phyloP scores from a whole-genome alignment of 2,888 invertebrate species.

The Acleris laterana region DNA sequence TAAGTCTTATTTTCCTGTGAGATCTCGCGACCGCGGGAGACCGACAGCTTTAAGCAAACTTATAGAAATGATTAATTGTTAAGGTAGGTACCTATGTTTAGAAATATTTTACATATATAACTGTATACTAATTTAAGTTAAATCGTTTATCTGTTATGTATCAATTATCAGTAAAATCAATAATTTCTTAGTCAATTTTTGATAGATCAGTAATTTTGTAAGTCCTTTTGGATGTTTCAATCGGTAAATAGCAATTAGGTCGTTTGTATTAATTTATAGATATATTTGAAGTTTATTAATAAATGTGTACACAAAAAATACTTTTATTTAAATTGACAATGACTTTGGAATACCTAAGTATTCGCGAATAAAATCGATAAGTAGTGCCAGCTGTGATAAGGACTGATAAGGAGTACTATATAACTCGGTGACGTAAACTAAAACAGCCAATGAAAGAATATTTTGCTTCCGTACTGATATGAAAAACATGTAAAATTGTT shows the following conservation, averaged over 20 bases:
- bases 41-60: conserved; percentile 69
- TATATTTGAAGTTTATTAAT: conserved; percentile 54
- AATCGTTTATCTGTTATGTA: conserved; percentile 27
- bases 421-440: neutral
- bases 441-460: too few relatives aligned
- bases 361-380: conserved; percentile 1
- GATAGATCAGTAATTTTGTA: conserved; percentile 26
- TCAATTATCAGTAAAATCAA: conserved; percentile 25
- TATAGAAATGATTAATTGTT: conserved; percentile 53
- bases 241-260: conserved; percentile 34
- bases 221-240: conserved; percentile 34
- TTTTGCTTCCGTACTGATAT: too few relatives aligned
- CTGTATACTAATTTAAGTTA: conserved; percentile 40
- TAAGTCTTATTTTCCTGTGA: conserved; percentile 9
- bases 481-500: too few relatives aligned
- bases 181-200: conserved; percentile 15
- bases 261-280: conserved; percentile 56
- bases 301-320: conserved; percentile 47
- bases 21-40: conserved; percentile 46
- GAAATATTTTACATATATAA: conserved; percentile 50
- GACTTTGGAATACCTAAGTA: neutral
- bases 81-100: conserved; percentile 56
- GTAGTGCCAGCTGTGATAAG: neutral
- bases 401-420: neutral
- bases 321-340: neutral